Base-by-base conservation (phyloP, 2,888 invertebrate species). In the Idaea dimidiata region DNA sequence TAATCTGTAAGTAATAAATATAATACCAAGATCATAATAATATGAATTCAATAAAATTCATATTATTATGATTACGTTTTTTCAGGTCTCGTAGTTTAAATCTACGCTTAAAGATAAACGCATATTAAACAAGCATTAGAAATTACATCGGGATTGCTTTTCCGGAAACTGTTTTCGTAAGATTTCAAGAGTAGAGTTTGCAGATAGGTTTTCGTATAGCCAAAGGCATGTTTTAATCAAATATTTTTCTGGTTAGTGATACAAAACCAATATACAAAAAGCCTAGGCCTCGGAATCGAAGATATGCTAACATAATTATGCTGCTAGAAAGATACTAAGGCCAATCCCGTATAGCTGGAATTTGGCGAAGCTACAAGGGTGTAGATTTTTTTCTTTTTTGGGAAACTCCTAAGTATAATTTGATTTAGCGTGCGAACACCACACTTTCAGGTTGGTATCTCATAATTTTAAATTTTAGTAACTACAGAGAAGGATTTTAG, bases 81-180 rank as follows among this genome's bases (percentile, higher is more conserved):
- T 43, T 43, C 43, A 43, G 43, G 43, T 43, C 43, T 43, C 43
- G 43, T 43, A 43, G 43, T 43, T 43, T 43, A 43, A 43, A 43
- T 43, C 43, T 43, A 43, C 43, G 43, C 43, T 43, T 43, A 43
- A 43, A 43, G 43, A 10, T 43, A 10, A 43, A 43, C 43, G 43
- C 43, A 43, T 14, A 10, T 43, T 43, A 43, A 32, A 43, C 43
- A 43, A 43, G 43, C 10, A 43, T 7, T 43, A 8, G 1, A 14
- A 43, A 43, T 10, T 43, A 14, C 43, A 43, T 43, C 14, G 14
- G 43, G 10, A 6, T 43, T 43, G 2, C 14, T 43, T 14, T 43
- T 43, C 43, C 14, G 3, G 10, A 43, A 43, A 5, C 24, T n/a
- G 5, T 24, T 1, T 24, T 24, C 24, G 24, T 24, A 24, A n/a